Evolutionary conservation across 2,113 vertebrate species (phyloP).

Genomic region (Melanostigma gelatinosum): DNA sequence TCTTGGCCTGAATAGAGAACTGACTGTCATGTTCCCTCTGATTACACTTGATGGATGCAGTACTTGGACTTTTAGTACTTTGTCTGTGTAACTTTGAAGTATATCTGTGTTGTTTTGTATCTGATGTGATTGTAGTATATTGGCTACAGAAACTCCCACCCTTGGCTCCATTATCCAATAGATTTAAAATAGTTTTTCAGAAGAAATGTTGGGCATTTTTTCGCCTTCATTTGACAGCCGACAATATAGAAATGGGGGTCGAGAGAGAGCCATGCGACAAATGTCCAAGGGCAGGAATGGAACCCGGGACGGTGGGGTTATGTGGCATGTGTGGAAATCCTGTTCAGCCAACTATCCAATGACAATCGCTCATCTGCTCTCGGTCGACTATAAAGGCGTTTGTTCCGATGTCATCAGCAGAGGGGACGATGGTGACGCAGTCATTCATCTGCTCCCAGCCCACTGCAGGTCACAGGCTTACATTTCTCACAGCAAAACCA

Average conservation of each 20-base stretch:
- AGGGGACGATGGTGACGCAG: slow-evolving; percentile 14
- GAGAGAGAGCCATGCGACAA: too few relatives aligned
- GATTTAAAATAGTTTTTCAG: too few relatives aligned
- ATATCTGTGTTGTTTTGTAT: neutral
- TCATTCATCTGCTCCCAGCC: slow-evolving; percentile 34
- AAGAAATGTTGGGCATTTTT: too few relatives aligned
- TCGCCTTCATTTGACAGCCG: too few relatives aligned
- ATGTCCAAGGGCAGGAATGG: too few relatives aligned
- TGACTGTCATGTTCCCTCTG: neutral
- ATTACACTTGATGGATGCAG: neutral
- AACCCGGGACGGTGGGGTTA: too few relatives aligned
- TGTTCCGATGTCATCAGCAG: slow-evolving; percentile 13
- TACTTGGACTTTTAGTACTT: neutral
- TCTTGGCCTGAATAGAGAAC: neutral
- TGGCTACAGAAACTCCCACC: neutral
- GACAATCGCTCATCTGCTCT: too few relatives aligned
- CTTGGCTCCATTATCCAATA: too few relatives aligned
- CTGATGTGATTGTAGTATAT: neutral
- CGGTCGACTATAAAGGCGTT: neutral
- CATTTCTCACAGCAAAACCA: slow-evolving; percentile 11
- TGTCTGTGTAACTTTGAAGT: neutral
- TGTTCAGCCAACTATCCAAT: too few relatives aligned
- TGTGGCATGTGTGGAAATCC: too few relatives aligned
- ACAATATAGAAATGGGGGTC: too few relatives aligned
- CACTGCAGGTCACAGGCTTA: slow-evolving; percentile 4